Conservation (phyloP, 2,888 invertebrate genomes). For the Bembecia ichneumoniformis region DNA sequence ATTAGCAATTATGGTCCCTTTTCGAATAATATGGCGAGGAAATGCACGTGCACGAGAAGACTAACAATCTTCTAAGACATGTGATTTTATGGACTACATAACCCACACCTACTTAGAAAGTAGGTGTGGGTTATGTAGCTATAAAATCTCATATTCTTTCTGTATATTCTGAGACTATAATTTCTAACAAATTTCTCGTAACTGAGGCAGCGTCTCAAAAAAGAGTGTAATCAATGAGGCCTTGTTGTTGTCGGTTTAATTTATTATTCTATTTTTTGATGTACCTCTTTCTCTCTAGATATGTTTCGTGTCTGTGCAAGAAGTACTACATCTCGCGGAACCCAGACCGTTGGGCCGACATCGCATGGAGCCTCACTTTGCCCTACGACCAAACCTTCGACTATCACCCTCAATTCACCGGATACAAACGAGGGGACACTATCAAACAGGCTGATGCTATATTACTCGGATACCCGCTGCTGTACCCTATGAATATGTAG, state of each 20-base stretch:
- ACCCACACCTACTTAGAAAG: too few relatives aligned
- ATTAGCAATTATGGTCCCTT: too few relatives aligned
- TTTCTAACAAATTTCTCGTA: too few relatives aligned
- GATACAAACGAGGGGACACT: conserved; percentile 48
- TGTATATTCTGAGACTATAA: too few relatives aligned
- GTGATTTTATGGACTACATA: too few relatives aligned
- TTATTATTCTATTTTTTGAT: too few relatives aligned
- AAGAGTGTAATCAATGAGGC: neutral
- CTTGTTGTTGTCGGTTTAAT: neutral
- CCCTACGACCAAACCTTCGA: conserved; percentile 60
- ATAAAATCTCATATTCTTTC: too few relatives aligned
- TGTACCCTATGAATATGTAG: conserved; percentile 67
- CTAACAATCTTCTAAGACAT: too few relatives aligned
- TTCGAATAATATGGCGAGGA: too few relatives aligned
- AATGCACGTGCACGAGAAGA: too few relatives aligned
- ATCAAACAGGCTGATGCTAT: conserved; percentile 76
- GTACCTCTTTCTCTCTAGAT: conserved; percentile 26
- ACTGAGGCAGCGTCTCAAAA: too few relatives aligned
- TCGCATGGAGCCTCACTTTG: conserved; percentile 66
- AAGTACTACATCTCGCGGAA: conserved; percentile 46
- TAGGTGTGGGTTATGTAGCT: too few relatives aligned
- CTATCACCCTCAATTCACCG: conserved; percentile 73
- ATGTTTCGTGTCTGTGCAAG: conserved; percentile 59
- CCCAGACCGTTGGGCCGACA: conserved; percentile 56
- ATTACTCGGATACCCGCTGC: conserved; percentile 70